These are phyloP conservation scores for Julus scanicus DNA, from an alignment of 2,888 invertebrate species.

Conservation along the genomic window DNA sequence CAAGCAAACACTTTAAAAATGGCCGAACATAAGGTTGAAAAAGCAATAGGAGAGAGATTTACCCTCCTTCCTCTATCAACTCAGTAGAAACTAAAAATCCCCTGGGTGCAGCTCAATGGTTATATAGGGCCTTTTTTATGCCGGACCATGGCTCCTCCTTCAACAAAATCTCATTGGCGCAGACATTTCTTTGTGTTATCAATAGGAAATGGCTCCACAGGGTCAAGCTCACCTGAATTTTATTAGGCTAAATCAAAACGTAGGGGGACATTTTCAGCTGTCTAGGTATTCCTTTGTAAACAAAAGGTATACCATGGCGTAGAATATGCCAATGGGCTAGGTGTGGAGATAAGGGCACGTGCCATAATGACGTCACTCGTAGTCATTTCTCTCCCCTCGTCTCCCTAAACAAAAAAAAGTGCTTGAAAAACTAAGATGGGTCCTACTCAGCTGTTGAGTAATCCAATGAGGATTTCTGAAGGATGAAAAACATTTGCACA, in stretches of 20 bases:
- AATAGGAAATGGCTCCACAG: not conserved
- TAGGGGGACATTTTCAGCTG: slow-evolving; percentile 7
- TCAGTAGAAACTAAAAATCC: not conserved
- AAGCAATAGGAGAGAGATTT: not conserved
- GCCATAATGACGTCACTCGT: slow-evolving; percentile 16
- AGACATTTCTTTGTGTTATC: slow-evolving; percentile 2
- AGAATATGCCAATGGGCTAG: not conserved
- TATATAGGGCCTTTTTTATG: slow-evolving; percentile 32
- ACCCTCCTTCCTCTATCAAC: not conserved
- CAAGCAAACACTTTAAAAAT: slow-evolving; percentile 24
- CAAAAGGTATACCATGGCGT: not conserved
- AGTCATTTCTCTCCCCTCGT: not conserved
- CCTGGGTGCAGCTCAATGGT: not conserved
- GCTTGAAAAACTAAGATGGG: not conserved
- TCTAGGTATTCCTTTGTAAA: slow-evolving; percentile 43
- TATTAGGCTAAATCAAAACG: slow-evolving; percentile 43
- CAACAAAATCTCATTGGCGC: not conserved
- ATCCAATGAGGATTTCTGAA: not conserved
- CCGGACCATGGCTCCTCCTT: slow-evolving; percentile 26
- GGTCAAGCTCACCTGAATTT: slow-evolving; percentile 47
- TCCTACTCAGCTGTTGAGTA: not conserved
- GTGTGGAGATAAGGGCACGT: slow-evolving; percentile 43
- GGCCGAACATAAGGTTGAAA: not conserved
- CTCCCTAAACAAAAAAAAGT: not conserved
- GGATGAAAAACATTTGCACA: not conserved